A percentile compares a stretch with the other conserved stretches of the same genome.
Conservation (phyloP, 2,113 vertebrate genomes). For the Leptosomus discolor region DNA sequence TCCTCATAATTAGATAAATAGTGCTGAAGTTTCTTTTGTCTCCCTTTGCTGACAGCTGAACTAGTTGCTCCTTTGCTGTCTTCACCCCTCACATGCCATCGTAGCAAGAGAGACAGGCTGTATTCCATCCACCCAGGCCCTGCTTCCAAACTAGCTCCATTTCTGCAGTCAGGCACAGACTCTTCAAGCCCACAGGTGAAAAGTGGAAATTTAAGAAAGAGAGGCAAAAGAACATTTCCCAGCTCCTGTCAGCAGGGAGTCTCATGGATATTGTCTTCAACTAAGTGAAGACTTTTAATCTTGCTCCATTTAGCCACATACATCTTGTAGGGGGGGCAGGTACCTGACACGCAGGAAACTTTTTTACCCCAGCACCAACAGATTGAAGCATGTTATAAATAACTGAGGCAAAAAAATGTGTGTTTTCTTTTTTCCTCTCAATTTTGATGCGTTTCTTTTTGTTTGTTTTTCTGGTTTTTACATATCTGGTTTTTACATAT, state of each 20-base stretch:
- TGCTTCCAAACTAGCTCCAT: background rate
- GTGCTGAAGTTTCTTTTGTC: background rate
- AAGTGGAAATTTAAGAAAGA: background rate
- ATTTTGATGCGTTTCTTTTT: background rate
- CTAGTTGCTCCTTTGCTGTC: fast-evolving
- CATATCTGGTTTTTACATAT: fast-evolving
- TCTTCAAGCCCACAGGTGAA: background rate
- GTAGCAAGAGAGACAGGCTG: background rate
- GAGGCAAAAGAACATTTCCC: background rate
- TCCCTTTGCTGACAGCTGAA: background rate
- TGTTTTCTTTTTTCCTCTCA: background rate
- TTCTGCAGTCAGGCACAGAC: background rate
- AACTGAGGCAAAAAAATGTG: background rate
- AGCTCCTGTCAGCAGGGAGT: background rate
- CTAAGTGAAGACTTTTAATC: background rate
- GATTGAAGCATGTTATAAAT: background rate
- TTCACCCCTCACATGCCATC: background rate
- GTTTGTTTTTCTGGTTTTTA: background rate
- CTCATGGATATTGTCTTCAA: background rate
- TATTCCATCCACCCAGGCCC: too few relatives aligned
- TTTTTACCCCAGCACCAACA: background rate
- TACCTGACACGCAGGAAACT: background rate
- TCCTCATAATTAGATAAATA: background rate
- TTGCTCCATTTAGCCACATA: background rate
- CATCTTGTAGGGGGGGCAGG: background rate